These are phyloP conservation scores for Thysanoteuthis rhombus DNA, from an alignment of 2,888 invertebrate genomes.

Conservation along the genomic window DNA sequence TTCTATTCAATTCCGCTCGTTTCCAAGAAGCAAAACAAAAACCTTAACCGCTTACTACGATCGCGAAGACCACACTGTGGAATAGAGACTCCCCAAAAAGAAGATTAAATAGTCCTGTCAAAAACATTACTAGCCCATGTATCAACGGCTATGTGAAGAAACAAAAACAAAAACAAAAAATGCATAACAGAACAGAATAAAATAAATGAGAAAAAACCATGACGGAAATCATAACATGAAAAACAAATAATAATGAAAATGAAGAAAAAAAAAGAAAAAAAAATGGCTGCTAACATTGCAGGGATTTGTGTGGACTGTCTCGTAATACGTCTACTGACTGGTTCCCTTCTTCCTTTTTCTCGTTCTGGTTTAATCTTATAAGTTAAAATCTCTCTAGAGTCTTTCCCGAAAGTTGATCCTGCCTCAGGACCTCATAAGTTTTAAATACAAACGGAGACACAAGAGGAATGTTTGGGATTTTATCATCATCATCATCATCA, in stretches of 20 bases:
- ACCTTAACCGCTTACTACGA: neutral
- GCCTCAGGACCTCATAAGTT: neutral
- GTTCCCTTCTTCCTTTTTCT: neutral
- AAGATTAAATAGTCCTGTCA: neutral
- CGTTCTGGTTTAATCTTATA: neutral
- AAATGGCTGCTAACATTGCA: neutral
- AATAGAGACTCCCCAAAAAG: neutral
- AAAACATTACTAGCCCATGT: neutral
- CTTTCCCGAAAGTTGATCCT: neutral
- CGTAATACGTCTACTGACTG: neutral
- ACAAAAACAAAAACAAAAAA: neutral
- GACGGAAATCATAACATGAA: neutral
- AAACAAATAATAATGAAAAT: neutral
- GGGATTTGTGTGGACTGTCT: neutral
- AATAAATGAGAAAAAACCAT: neutral
- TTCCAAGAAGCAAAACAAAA: neutral
- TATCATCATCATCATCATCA: no score
- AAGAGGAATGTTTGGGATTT: neutral
- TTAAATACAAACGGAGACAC: conserved; percentile 12
- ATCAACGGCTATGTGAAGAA: neutral
- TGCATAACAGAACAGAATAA: neutral
- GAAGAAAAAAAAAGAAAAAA: neutral
- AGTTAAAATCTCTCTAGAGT: neutral
- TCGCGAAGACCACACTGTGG: neutral
- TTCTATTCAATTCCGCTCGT: no score